Conservation (phyloP, 1,140 invertebrate species). For the Drosophila nannoptera region DNA sequence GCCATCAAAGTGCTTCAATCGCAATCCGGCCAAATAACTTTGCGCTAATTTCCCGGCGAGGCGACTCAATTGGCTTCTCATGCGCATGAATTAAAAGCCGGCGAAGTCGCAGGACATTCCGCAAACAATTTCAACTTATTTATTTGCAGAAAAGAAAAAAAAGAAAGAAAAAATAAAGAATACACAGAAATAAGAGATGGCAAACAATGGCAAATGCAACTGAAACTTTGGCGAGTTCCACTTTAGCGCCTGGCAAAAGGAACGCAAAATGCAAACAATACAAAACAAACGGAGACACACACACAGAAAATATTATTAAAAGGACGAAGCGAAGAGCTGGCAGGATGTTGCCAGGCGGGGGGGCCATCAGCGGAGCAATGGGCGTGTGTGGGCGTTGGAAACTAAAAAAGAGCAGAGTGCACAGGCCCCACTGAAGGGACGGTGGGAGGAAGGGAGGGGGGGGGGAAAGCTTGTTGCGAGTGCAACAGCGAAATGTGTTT, state of each 20-base stretch:
- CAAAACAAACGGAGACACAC: constrained; percentile 43
- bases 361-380: constrained; percentile 19
- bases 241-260: constrained; percentile 29
- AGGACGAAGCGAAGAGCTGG: constrained; percentile 6
- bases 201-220: constrained; percentile 52
- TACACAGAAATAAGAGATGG: neutral
- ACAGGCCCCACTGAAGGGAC: neutral
- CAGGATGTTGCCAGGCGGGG: neutral
- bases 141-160: constrained; percentile 33
- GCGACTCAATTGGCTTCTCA: constrained; percentile 23
- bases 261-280: constrained; percentile 55
- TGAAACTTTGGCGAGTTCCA: constrained; percentile 40
- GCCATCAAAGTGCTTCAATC: constrained; percentile 43
- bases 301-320: constrained; percentile 46
- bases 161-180: neutral
- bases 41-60: constrained; percentile 59
- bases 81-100: constrained; percentile 57
- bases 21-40: constrained; percentile 50
- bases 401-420: constrained; percentile 21
- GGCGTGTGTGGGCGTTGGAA: constrained; percentile 25
- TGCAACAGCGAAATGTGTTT: constrained; percentile 2
- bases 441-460: no score
- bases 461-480: neutral
- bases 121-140: constrained; percentile 60
- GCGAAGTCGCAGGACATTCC: constrained; percentile 18